phyloP scores from a whole-genome alignment of 1,140 invertebrate genomes.

The Hyposmocoma kahamanoa region DNA sequence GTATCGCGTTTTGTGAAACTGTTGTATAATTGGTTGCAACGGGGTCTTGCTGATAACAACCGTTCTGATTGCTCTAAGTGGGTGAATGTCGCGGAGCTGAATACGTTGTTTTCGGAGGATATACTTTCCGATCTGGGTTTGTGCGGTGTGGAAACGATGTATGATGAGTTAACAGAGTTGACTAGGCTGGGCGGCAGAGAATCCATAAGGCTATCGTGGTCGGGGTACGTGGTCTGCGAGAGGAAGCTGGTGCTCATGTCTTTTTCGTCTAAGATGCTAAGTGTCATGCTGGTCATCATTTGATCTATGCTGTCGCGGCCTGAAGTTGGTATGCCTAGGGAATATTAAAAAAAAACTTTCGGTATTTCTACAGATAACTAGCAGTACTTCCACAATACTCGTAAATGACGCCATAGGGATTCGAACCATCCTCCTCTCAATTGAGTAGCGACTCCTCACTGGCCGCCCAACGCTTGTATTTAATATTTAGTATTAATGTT shows the following conservation, averaged over 20 bases:
- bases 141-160: constrained; percentile 38
- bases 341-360: not conserved
- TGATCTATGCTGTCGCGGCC: constrained; percentile 59
- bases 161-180: constrained; percentile 64
- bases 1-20: constrained; percentile 54
- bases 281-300: constrained; percentile 69
- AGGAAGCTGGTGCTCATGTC: constrained; percentile 73
- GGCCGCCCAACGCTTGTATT: too few relatives aligned
- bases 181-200: constrained; percentile 60
- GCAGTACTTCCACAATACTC: too few relatives aligned
- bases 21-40: constrained; percentile 48
- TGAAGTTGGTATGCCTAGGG: constrained; percentile 22
- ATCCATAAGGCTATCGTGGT: constrained; percentile 65
- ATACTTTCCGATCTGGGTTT: constrained; percentile 41
- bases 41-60: constrained; percentile 46
- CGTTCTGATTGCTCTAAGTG: constrained; percentile 59
- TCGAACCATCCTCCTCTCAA: too few relatives aligned
- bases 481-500: too few relatives aligned
- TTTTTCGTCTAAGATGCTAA: constrained; percentile 68
- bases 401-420: too few relatives aligned
- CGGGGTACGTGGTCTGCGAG: constrained; percentile 66
- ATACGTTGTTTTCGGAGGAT: constrained; percentile 51
- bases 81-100: constrained; percentile 69
- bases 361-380: too few relatives aligned
- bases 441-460: too few relatives aligned